phyloP scores from a whole-genome alignment of 2,113 vertebrate species.

The Alethe castanea region DNA sequence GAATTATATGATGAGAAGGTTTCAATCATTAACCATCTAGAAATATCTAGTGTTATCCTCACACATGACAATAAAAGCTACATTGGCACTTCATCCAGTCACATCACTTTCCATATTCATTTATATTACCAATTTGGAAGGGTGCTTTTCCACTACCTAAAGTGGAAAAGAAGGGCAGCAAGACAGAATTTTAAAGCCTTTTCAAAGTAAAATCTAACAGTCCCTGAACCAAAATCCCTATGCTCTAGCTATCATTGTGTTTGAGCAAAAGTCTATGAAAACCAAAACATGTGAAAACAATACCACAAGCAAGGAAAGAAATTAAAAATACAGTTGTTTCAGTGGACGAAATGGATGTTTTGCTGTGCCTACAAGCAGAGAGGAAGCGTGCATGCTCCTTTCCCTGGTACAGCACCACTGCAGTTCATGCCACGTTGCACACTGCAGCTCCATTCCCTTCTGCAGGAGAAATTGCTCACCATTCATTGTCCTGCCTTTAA shows the following conservation, averaged over 20 bases:
- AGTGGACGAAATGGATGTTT: not conserved
- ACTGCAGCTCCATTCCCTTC: not conserved
- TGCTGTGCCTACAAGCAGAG: not conserved
- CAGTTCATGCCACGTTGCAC: fast-evolving
- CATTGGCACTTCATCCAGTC: not conserved
- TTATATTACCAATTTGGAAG: not conserved
- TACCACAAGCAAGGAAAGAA: not conserved
- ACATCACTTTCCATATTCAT: not conserved
- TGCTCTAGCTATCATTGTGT: fast-evolving
- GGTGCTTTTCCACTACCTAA: not conserved
- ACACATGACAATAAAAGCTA: not conserved
- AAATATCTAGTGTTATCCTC: conserved; percentile 9
- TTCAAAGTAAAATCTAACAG: not conserved
- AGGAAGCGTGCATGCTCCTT: not conserved
- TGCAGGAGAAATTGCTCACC: not conserved
- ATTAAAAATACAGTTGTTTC: not conserved
- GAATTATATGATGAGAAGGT: not conserved
- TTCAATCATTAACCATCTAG: conserved; percentile 22
- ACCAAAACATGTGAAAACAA: not conserved
- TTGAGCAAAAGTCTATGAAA: not conserved
- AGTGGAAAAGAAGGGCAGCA: not conserved
- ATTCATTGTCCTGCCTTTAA: not conserved
- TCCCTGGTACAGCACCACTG: not conserved
- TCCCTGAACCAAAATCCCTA: not conserved
- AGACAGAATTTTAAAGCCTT: not conserved